Base-by-base conservation (phyloP, 2,797 vertebrate genomes). In the Etheostoma perlongum region DNA sequence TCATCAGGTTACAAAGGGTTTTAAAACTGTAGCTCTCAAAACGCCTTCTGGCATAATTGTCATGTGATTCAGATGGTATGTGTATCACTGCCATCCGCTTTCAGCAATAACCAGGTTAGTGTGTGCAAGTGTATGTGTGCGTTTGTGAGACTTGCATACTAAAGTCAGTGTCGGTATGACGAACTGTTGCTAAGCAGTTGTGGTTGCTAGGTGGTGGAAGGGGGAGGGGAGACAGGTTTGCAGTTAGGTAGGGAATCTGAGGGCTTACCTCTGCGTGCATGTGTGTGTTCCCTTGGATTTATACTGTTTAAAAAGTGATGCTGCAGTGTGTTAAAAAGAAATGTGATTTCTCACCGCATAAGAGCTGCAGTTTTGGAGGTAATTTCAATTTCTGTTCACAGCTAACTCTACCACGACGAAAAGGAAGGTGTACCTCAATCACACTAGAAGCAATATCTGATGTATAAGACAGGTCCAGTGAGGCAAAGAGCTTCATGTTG, bases 181-280 rank as follows among this genome's bases (percentile, higher is more conserved):
- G 85, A 91, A 89, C 85, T 69, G 94, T 95, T 95, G 94, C 94
- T 95, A 95, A 92, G 95, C 91, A 91, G 89, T 87, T 79, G 75
- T 77, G 89, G 93, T 94, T 95, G 95, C 94, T 94, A 94, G 82
- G 93, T 82, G 84, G 87, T 42, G 87, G 74, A 46, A 53, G 64
- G 76, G 83, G 48, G 60, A n/a, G 76, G 69, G 84, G 74, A 60
- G 74, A 60, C 84, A 90, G 86, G 88, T 90, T 86, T 85, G 81
- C 76, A 73, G 68, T 82, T n/a, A 78, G 83, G 85, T 85, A 76
- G 85, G 86, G 83, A 90, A 91, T 92, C 84, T 84, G 80, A 87
- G 82, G 91, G 85, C 59, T 92, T 87, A 93, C 88, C 88, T 90
- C 62, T 70, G 74, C 79, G 27, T 75, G 47, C 51, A 27, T 65